A percentile compares a stretch with the other conserved stretches of the same genome.
Evolutionary conservation across 2,888 invertebrate genomes (phyloP).

Genomic region (Lycophotia porphyrea): DNA sequence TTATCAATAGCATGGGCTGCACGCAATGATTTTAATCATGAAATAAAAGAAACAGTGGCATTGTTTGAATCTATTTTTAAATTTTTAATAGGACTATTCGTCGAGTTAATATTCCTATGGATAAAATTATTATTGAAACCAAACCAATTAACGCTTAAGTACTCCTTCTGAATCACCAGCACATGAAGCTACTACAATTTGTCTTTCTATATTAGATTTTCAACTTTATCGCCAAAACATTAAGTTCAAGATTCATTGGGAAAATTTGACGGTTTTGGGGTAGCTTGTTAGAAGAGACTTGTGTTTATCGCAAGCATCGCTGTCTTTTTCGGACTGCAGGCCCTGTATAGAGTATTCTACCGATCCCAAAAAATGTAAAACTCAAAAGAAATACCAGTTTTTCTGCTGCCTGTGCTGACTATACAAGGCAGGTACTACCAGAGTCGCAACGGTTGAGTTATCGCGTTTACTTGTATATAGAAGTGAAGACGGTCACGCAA

Average conservation of each 20-base stretch:
- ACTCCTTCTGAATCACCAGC: neutral
- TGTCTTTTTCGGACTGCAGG: neutral
- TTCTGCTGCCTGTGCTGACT: slow-evolving; percentile 17
- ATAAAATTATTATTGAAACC: neutral
- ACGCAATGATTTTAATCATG: slow-evolving; percentile 41
- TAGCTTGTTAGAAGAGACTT: neutral
- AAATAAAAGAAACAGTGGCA: slow-evolving; percentile 10
- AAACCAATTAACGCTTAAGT: neutral
- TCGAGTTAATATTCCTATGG: neutral
- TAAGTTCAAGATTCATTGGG: too few relatives aligned
- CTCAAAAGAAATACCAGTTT: neutral
- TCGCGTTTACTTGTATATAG: slow-evolving; percentile 41
- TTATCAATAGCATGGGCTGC: slow-evolving; percentile 15
- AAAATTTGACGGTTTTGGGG: neutral
- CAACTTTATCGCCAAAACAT: too few relatives aligned
- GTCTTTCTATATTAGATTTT: too few relatives aligned
- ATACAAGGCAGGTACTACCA: slow-evolving; percentile 28
- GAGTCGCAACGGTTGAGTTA: slow-evolving; percentile 51
- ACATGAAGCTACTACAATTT: too few relatives aligned
- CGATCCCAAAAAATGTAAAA: neutral
- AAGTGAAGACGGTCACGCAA: slow-evolving; percentile 64
- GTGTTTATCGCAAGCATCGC: neutral
- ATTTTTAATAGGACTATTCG: neutral
- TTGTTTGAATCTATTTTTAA: slow-evolving; percentile 7
- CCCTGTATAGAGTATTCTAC: neutral